Evolutionary conservation across 2,797 vertebrate genomes (phyloP), one percentile per base, ranked within the genome.

Genomic region (Liasis olivaceus): DNA sequence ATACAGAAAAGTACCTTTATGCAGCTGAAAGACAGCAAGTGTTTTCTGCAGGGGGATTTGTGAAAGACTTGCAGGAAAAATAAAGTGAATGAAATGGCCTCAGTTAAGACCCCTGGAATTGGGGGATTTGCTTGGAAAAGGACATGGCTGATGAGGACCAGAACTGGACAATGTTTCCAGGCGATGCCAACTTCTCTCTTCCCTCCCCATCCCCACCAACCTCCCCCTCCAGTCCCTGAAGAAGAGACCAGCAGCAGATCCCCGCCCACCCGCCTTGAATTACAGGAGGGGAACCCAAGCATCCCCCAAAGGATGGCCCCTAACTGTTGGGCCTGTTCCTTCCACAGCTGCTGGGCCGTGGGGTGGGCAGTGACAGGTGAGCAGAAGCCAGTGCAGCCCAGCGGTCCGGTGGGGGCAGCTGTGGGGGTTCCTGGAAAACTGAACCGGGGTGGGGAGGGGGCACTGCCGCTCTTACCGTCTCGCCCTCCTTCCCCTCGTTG

Each of bases 401-500:
- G 60, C 9, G 15, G 17, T 28, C 28, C 63, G 8, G 6, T 26
- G 63, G 26, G 26, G 84, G 47, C 84, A 4, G 26, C 11, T n/a
- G 15, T 42, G 20, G 58, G 59, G 56, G 22, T 77, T 4, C 72
- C 36, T 77, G 72, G 72, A 77, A 77, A 77, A 36, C n/a, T 22
- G 7, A 24, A 26, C 22, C 6, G 20, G 24, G 9, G 60, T 56
- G 12, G 84, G 24, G 81, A 26, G 20, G 24, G 31, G 51, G 26
- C 3, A 0, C 7, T 0, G 81, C 11, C 8, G 14, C 31, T 9
- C 97, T 96, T 96, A 97, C 97, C 97, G 97, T 93, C 84, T 98
- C 97, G 12, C 97, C 96, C 85, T 98, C 97, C 47, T 97, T 97
- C 86, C 95, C 96, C 63, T 94, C 90, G 66, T 96, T 97, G 87